Percentiles rank a stretch among this genome's conserved stretches.
These are phyloP conservation scores for Pentalonia nigronervosa DNA, from an alignment of 1,140 invertebrate species.

Conservation along the genomic window DNA sequence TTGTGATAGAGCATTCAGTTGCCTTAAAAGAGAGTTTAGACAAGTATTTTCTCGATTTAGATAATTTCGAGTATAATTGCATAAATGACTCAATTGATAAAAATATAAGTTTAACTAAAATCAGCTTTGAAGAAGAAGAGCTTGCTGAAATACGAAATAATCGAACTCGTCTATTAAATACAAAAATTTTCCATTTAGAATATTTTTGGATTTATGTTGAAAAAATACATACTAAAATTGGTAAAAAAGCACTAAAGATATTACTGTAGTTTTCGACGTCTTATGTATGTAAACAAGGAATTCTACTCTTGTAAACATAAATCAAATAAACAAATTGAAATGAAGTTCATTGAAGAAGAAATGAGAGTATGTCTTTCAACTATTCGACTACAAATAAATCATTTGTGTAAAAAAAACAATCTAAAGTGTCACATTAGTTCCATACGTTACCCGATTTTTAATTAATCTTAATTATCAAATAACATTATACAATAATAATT, in stretches of 20 bases:
- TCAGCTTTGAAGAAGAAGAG: too few relatives aligned
- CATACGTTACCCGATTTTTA: background rate
- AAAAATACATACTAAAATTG: background rate
- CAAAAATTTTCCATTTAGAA: background rate
- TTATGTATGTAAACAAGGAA: background rate
- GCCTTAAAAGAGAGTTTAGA: background rate
- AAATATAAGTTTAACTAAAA: too few relatives aligned
- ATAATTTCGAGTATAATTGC: background rate
- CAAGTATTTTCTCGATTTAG: background rate
- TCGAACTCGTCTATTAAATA: too few relatives aligned
- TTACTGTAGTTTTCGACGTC: background rate
- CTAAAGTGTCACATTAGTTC: background rate
- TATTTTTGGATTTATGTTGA: background rate
- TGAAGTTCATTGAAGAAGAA: background rate
- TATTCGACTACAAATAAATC: background rate
- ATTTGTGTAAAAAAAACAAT: background rate
- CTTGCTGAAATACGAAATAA: too few relatives aligned
- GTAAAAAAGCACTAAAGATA: background rate
- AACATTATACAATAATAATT: background rate
- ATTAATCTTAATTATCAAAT: background rate
- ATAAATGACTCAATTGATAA: too few relatives aligned
- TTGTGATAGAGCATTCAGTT: background rate
- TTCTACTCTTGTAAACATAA: too few relatives aligned
- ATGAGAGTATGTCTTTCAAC: slow-evolving; percentile 20
- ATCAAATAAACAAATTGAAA: too few relatives aligned